Conservation (phyloP, 2,888 invertebrate genomes). For the Lasioglossum marginatum region DNA sequence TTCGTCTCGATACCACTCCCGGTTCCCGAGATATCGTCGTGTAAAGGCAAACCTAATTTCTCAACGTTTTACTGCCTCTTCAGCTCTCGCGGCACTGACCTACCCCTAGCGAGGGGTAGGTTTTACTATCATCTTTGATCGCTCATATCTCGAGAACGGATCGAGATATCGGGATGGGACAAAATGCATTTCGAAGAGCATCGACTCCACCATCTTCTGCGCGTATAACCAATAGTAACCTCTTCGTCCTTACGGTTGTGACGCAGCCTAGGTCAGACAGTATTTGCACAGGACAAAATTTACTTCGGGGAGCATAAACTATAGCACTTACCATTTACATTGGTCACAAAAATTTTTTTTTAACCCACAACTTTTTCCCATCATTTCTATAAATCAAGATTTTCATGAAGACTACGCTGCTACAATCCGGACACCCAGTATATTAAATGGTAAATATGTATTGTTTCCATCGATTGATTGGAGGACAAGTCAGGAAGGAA, state of each 20-base stretch:
- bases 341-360: too few relatives aligned
- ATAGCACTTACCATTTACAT: too few relatives aligned
- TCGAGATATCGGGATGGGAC: too few relatives aligned
- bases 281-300: background rate
- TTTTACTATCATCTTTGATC: too few relatives aligned
- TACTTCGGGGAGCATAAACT: too few relatives aligned
- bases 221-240: background rate
- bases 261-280: too few relatives aligned
- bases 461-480: background rate
- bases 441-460: background rate
- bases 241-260: background rate
- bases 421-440: background rate
- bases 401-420: background rate
- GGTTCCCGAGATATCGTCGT: background rate
- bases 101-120: too few relatives aligned
- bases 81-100: too few relatives aligned
- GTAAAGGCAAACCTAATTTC: background rate
- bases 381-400: too few relatives aligned
- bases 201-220: background rate
- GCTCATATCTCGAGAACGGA: too few relatives aligned
- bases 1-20: fast-evolving
- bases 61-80: background rate
- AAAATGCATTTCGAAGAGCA: too few relatives aligned
- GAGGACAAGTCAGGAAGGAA: background rate
- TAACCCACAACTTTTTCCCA: too few relatives aligned